Conservation (phyloP, 2,888 invertebrate genomes). For the Rhagonycha fulva region DNA sequence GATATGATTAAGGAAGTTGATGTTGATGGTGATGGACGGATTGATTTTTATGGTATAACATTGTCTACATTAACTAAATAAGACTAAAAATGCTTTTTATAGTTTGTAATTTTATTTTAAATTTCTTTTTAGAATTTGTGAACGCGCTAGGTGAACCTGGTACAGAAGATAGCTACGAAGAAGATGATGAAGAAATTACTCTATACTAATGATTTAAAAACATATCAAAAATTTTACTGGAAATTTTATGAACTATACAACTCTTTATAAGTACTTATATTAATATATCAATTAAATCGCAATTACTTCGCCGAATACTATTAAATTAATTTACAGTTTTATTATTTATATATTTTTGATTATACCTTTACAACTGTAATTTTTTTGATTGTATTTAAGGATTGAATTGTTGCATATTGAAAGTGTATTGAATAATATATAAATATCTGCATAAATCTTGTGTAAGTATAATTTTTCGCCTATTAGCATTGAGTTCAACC, state of each 20-base stretch:
- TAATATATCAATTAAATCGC: background rate
- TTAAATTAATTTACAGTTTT: background rate
- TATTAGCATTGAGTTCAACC: too few relatives aligned
- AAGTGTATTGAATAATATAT: background rate
- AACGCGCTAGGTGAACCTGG: slow-evolving; percentile 83
- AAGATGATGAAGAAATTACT: slow-evolving; percentile 65
- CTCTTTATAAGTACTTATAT: background rate
- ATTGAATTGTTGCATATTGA: background rate
- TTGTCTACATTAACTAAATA: background rate
- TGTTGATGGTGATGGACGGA: slow-evolving; percentile 91
- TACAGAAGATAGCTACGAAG: slow-evolving; percentile 72
- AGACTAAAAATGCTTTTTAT: background rate
- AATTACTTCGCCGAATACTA: background rate
- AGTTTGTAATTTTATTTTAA: background rate
- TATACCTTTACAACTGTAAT: background rate
- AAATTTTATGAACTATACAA: background rate
- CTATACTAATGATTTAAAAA: slow-evolving; percentile 32
- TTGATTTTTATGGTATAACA: slow-evolving; percentile 82
- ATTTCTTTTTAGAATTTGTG: slow-evolving; percentile 68
- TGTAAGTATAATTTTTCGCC: background rate
- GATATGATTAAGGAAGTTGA: slow-evolving; percentile 97
- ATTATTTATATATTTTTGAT: background rate
- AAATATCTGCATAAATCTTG: background rate
- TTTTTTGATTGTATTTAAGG: background rate
- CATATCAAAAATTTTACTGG: background rate